A percentile compares a stretch with the other conserved stretches of the same genome.
Conservation (phyloP, 1,140 invertebrate species). For the Drosophila nannoptera region DNA sequence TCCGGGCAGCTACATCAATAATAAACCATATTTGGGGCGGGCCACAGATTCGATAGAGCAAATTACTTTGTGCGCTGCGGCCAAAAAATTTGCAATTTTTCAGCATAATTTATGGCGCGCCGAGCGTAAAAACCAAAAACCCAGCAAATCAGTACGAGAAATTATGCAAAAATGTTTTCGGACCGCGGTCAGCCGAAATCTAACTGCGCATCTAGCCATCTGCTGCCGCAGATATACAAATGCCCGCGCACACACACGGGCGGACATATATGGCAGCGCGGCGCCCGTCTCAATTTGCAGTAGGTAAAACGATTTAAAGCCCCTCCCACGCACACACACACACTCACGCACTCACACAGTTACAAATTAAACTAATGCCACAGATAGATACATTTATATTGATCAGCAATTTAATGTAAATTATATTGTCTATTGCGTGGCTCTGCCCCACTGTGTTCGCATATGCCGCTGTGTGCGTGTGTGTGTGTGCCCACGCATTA, state of each 20-base stretch:
- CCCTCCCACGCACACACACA: neutral
- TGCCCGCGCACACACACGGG: too few relatives aligned
- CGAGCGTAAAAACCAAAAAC: slow-evolving; percentile 71
- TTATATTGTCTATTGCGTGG: slow-evolving; percentile 67
- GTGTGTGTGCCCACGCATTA: slow-evolving; percentile 54
- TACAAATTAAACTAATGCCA: slow-evolving; percentile 75
- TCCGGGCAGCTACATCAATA: slow-evolving; percentile 10
- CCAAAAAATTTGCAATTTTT: slow-evolving; percentile 56
- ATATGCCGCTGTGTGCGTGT: slow-evolving; percentile 18
- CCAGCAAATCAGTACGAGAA: slow-evolving; percentile 65
- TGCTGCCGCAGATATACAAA: neutral
- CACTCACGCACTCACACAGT: neutral
- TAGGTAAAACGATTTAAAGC: slow-evolving; percentile 63
- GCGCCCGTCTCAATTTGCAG: slow-evolving; percentile 25
- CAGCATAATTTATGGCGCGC: slow-evolving; percentile 71
- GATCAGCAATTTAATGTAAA: slow-evolving; percentile 77
- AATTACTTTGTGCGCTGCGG: slow-evolving; percentile 63
- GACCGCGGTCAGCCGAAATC: slow-evolving; percentile 42
- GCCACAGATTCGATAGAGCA: slow-evolving; percentile 51
- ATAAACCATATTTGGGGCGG: slow-evolving; percentile 39
- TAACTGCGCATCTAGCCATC: slow-evolving; percentile 20
- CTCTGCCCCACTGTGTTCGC: slow-evolving; percentile 13
- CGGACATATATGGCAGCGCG: slow-evolving; percentile 12
- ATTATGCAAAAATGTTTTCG: slow-evolving; percentile 73
- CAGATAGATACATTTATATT: slow-evolving; percentile 72